Evolutionary conservation across 1,140 invertebrate genomes (phyloP), one percentile per base, ranked within the genome.

Genomic region (Leptinotarsa lineolata): DNA sequence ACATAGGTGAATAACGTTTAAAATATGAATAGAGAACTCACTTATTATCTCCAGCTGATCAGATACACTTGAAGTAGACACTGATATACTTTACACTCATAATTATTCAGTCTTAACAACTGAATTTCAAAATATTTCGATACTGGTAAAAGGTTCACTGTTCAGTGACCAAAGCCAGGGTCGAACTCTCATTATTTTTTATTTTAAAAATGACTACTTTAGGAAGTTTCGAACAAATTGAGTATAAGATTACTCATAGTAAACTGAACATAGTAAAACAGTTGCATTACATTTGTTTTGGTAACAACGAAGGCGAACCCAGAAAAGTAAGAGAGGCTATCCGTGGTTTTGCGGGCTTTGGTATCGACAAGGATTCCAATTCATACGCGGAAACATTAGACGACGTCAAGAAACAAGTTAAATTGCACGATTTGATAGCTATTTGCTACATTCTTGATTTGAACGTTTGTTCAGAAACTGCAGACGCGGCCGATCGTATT

Each of bases 181-280:
- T n/a, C n/a, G n/a, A n/a, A n/a, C n/a, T n/a, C n/a, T n/a, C n/a
- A n/a, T n/a, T n/a, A 30, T 8, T 30, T 8, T 30, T 30, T 30
- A 30, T 30, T 30, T 30, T 30, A 6, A 30, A 30, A 54, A 54
- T 54, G 15, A 13, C 48, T 54, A 54, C 13, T n/a, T 54, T 54
- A n/a, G 48, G 48, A 54, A n/a, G n/a, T 54, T 16, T 16, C 13
- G 13, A 13, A 54, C 13, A 54, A 54, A 54, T 54, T n/a, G 48
- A 20, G 18, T 13, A 63, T n/a, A 63, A 63, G 13, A 63, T 63
- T 63, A 63, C 18, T 21, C 13, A 20, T 63, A 63, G 60, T 63
- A 15, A 15, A 24, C 60, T 63, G 4, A 63, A 63, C 12, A n/a
- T 20, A 20, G 20, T 63, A n/a, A 63, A 63, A 20, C 15, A 15